These are phyloP conservation scores for Thalassaphorura encarpata DNA, from an alignment of 1,140 invertebrate genomes.

Conservation along the genomic window DNA sequence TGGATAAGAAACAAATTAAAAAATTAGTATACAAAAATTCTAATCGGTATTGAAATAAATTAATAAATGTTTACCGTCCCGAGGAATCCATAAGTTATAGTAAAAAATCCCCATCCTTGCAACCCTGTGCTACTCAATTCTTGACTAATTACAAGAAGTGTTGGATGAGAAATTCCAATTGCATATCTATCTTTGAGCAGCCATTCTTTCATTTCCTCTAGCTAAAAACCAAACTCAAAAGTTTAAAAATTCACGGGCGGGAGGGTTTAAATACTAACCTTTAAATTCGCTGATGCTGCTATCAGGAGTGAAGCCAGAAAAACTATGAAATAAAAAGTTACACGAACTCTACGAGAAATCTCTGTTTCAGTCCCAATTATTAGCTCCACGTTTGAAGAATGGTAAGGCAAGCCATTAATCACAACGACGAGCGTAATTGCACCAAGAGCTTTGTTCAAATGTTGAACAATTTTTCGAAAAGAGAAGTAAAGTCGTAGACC, in stretches of 20 bases:
- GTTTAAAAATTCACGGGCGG: background rate
- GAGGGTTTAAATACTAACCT: too few relatives aligned
- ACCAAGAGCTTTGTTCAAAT: conserved; percentile 1
- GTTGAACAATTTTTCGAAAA: background rate
- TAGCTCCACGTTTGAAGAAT: conserved; percentile 6
- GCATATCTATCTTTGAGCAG: background rate
- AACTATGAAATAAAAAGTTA: background rate
- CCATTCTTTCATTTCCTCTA: conserved; percentile 13
- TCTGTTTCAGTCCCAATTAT: background rate
- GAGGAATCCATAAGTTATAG: conserved; percentile 8
- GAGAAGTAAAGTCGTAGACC: background rate
- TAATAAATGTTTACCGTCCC: conserved; percentile 16
- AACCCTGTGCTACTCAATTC: background rate
- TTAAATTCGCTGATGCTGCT: conserved; percentile 2
- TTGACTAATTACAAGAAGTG: background rate
- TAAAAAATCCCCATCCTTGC: conserved; percentile 6
- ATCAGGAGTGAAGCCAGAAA: conserved; percentile 6
- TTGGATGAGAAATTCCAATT: background rate
- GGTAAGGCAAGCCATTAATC: conserved; percentile 3
- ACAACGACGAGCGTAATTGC: conserved; percentile 1
- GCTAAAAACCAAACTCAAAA: background rate
- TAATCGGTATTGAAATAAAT: too few relatives aligned
- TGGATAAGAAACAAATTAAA: too few relatives aligned
- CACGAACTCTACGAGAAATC: background rate
- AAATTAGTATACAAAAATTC: too few relatives aligned